Evolutionary conservation across 2,888 invertebrate genomes (phyloP).

Genomic region (Phyllotreta cruciferae): DNA sequence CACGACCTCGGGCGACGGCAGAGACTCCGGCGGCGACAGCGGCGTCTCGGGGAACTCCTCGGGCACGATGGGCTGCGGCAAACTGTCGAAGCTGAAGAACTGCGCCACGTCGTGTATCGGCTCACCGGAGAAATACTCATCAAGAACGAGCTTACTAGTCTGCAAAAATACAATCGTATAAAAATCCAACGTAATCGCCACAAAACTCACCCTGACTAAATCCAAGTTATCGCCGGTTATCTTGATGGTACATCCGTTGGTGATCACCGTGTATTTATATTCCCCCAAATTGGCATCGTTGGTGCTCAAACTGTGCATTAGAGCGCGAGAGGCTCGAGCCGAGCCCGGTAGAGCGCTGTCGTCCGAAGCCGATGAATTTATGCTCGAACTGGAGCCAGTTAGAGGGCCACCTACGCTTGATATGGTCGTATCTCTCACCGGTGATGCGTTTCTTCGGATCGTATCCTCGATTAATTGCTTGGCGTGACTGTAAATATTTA

Average conservation of each 20-base stretch:
- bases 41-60: constrained; percentile 49
- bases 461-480: constrained; percentile 95
- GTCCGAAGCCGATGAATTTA: constrained; percentile 78
- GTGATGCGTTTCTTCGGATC: constrained; percentile 93
- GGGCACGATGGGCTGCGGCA: constrained; percentile 54
- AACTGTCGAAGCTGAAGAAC: constrained; percentile 59
- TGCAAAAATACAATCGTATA: too few relatives aligned
- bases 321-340: constrained; percentile 66
- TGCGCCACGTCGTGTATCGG: constrained; percentile 58
- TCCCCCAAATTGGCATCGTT: constrained; percentile 86
- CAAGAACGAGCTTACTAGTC: constrained; percentile 87
- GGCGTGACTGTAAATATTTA: constrained; percentile 85
- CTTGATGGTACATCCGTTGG: constrained; percentile 80
- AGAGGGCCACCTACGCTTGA: constrained; percentile 60
- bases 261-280: constrained; percentile 86
- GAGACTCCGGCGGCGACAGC: constrained; percentile 54
- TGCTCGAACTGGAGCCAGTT: constrained; percentile 78
- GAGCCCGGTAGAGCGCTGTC: constrained; percentile 63
- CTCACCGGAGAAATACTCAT: constrained; percentile 76
- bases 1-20: constrained; percentile 51
- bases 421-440: constrained; percentile 73
- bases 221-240: constrained; percentile 86
- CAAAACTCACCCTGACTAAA: constrained; percentile 79
- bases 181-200: constrained; percentile 18
- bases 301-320: constrained; percentile 82